These are phyloP conservation scores for Pocillopora meandrina DNA, from an alignment of 92 coral and sea anemone species.

Conservation along the genomic window DNA sequence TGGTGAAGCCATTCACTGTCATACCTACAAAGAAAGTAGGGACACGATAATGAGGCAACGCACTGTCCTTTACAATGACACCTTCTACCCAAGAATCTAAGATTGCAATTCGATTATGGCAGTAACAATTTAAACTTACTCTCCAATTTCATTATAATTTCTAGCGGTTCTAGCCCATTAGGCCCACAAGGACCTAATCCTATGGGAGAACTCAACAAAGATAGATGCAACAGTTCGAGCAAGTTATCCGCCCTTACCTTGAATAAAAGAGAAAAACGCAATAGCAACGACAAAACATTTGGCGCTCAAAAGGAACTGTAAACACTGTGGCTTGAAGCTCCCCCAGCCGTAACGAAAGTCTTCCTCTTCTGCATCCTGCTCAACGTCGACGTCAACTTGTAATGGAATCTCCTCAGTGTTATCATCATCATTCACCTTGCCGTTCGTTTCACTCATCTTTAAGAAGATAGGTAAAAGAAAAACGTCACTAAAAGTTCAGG, in stretches of 20 bases:
- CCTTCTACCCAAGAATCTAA: no score
- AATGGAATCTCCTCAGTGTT: conserved; percentile 21
- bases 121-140: no score
- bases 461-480: background rate
- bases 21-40: conserved; percentile 50
- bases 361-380: background rate
- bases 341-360: conserved; percentile 91
- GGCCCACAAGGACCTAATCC: background rate
- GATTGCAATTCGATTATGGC: no score
- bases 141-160: background rate
- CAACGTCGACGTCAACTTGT: background rate
- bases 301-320: conserved; percentile 82
- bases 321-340: conserved; percentile 63
- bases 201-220: background rate
- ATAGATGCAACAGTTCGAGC: background rate
- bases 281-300: conserved; percentile 68
- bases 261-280: conserved; percentile 72
- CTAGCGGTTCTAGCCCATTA: no score
- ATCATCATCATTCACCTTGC: background rate
- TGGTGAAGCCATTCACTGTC: conserved; percentile 77
- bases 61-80: no score
- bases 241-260: conserved; percentile 50
- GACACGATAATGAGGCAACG: background rate
- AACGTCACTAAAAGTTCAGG: no score
- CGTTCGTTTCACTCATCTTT: conserved; percentile 29